Conservation (phyloP, 2,888 invertebrate species). For the Smittia sp. region DNA sequence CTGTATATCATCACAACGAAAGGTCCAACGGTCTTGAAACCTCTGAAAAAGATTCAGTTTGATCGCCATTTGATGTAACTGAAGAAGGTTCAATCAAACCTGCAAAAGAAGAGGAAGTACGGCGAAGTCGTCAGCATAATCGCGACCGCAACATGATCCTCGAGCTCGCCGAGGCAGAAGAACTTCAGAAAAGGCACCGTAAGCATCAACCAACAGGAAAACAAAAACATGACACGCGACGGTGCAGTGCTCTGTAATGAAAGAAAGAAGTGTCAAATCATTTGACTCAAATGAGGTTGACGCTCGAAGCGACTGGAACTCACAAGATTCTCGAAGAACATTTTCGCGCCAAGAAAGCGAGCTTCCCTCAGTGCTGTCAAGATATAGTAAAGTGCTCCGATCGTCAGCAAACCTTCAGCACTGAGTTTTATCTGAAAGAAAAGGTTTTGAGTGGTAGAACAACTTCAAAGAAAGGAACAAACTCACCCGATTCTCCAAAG, state of each 20-base stretch:
- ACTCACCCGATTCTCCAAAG: constrained; percentile 48
- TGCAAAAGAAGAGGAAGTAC: constrained; percentile 95
- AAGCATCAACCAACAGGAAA: constrained; percentile 87
- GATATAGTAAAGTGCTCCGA: constrained; percentile 82
- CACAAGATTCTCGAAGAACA: constrained; percentile 94
- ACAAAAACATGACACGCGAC: constrained; percentile 88
- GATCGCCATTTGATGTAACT: too few relatives aligned
- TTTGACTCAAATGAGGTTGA: neutral
- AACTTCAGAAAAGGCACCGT: constrained; percentile 80
- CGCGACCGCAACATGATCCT: constrained; percentile 87
- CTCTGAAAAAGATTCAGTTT: constrained; percentile 60
- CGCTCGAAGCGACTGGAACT: constrained; percentile 47
- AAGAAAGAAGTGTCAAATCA: neutral
- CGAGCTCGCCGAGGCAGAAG: constrained; percentile 79
- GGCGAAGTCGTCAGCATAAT: constrained; percentile 95
- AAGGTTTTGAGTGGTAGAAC: neutral
- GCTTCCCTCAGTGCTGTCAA: constrained; percentile 82
- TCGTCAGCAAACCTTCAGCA: constrained; percentile 74
- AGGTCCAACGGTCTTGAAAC: constrained; percentile 96
- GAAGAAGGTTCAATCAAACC: constrained; percentile 57
- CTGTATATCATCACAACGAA: constrained; percentile 99
- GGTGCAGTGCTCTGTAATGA: constrained; percentile 76
- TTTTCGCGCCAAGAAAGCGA: constrained; percentile 83
- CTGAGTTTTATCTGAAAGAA: constrained; percentile 62
- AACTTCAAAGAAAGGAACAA: neutral